These are phyloP conservation scores for Oriolus oriolus DNA, from an alignment of 2,113 vertebrate species.

Conservation along the genomic window DNA sequence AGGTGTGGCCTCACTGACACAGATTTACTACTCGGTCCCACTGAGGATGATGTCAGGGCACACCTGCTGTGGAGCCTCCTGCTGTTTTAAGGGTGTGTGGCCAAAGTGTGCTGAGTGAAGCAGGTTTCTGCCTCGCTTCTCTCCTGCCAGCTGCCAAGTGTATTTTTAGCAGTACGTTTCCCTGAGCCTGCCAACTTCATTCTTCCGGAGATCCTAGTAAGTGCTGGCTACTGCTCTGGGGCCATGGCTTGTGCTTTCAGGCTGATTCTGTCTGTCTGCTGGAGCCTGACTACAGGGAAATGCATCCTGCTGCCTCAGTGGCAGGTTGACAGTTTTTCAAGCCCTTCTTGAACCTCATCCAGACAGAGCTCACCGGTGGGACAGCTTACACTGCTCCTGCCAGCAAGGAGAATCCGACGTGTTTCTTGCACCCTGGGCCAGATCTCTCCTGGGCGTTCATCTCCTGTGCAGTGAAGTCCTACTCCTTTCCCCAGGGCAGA, in stretches of 20 bases:
- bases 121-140: neutral
- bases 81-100: neutral
- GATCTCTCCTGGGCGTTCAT: neutral
- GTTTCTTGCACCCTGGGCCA: neutral
- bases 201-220: neutral
- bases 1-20: neutral
- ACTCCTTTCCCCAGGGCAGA: neutral
- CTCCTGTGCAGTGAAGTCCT: neutral
- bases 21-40: neutral
- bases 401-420: accelerated
- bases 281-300: neutral
- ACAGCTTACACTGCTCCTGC: neutral
- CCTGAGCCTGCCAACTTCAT: neutral
- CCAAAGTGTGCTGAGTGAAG: neutral
- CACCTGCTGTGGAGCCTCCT: neutral
- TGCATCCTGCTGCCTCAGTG: neutral
- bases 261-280: neutral
- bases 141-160: neutral
- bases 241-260: neutral
- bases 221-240: neutral
- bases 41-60: neutral
- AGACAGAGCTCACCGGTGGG: neutral
- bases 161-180: neutral
- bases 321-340: neutral
- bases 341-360: neutral